phyloP scores from a whole-genome alignment of 2,888 invertebrate genomes.

The Parnassius glacialis region DNA sequence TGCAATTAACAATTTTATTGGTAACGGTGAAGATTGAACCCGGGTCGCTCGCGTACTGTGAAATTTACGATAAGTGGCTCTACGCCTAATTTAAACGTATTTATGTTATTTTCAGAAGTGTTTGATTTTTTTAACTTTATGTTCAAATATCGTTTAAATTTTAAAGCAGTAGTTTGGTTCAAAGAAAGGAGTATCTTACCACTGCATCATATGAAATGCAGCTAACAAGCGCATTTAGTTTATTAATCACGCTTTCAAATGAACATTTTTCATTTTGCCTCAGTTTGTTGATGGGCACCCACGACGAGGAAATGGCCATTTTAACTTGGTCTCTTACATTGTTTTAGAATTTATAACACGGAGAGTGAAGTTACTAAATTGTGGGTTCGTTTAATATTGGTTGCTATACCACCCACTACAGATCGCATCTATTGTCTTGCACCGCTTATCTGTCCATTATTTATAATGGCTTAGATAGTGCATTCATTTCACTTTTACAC shows the following conservation, averaged over 20 bases:
- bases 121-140: too few species aligned
- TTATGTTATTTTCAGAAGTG: too few species aligned
- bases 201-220: constrained; percentile 6
- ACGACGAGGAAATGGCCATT: constrained; percentile 33
- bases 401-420: constrained; percentile 43
- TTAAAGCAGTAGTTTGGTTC: too few species aligned
- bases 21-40: too few species aligned
- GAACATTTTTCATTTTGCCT: constrained; percentile 42
- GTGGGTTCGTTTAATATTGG: constrained; percentile 2
- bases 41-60: too few species aligned
- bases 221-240: constrained; percentile 26
- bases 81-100: too few species aligned
- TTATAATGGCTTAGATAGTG: constrained; percentile 67
- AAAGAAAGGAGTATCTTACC: too few species aligned
- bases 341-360: not conserved
- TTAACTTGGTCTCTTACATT: not conserved
- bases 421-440: constrained; percentile 66
- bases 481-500: constrained; percentile 56
- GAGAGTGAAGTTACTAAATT: not conserved
- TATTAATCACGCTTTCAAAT: constrained; percentile 42
- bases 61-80: too few species aligned
- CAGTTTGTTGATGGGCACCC: constrained; percentile 52
- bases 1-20: too few species aligned
- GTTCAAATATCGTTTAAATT: too few species aligned
- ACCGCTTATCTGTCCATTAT: constrained; percentile 67